phyloP scores from a whole-genome alignment of 1,140 invertebrate species.

The Drosophila melanica region DNA sequence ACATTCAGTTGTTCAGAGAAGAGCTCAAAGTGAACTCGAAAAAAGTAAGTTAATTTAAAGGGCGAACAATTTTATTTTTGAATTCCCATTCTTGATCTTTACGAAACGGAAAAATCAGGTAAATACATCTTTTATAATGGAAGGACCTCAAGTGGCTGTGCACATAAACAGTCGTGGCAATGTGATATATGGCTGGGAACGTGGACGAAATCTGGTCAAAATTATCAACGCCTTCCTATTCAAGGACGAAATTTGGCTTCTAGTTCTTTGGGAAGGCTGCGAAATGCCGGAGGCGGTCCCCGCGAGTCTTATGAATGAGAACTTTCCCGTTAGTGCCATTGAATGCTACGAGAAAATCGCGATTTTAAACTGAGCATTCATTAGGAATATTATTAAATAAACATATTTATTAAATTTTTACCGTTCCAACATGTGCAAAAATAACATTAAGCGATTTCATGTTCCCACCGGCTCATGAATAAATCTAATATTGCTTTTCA shows the following conservation, averaged over 20 bases:
- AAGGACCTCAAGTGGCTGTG: slow-evolving; percentile 13
- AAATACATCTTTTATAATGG: slow-evolving; percentile 1
- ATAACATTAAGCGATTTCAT: no score
- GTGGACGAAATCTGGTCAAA: neutral
- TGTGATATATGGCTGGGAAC: slow-evolving; percentile 20
- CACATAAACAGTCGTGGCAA: slow-evolving; percentile 14
- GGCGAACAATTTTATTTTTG: no score
- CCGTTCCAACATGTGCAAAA: no score
- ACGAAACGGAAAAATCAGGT: neutral
- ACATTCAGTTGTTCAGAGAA: neutral
- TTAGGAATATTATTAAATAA: no score
- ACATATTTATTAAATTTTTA: no score
- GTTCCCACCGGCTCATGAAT: no score
- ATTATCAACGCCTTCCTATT: neutral
- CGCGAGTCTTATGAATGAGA: neutral
- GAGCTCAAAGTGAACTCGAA: neutral
- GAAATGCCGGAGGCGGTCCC: slow-evolving; percentile 22
- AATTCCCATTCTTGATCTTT: neutral
- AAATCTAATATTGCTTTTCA: no score
- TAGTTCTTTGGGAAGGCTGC: slow-evolving; percentile 27
- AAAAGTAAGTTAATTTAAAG: neutral
- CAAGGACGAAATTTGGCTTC: slow-evolving; percentile 3
- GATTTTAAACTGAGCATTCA: neutral
- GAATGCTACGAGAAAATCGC: slow-evolving; percentile 1
- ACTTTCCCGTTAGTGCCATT: neutral